phyloP scores from a whole-genome alignment of 2,113 vertebrate genomes.

The Austrofundulus limnaeus region DNA sequence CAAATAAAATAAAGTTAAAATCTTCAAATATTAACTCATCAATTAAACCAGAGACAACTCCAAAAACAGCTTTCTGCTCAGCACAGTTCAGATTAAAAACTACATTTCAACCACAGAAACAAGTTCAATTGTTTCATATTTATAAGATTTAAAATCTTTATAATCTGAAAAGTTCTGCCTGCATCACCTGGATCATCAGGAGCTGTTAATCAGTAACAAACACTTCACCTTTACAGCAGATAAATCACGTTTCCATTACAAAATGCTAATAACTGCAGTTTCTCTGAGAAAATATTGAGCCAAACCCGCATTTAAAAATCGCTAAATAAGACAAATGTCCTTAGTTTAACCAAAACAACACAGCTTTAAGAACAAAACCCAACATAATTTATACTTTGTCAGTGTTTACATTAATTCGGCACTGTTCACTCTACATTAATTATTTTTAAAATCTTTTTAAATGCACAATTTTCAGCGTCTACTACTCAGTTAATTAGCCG shows the following conservation, averaged over 20 bases:
- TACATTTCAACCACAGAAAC: too few relatives aligned
- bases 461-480: not conserved
- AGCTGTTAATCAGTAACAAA: not conserved
- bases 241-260: not conserved
- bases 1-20: not conserved
- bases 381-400: fast-evolving
- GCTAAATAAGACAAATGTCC: not conserved
- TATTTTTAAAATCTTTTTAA: not conserved
- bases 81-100: too few relatives aligned
- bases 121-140: too few relatives aligned
- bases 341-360: not conserved
- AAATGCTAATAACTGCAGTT: not conserved
- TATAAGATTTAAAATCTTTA: too few relatives aligned
- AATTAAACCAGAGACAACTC: not conserved
- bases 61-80: too few relatives aligned
- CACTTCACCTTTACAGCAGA: not conserved
- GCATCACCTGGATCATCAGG: too few relatives aligned
- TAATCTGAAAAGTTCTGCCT: too few relatives aligned
- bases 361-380: fast-evolving
- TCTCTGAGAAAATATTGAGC: not conserved
- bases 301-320: constrained; percentile 6
- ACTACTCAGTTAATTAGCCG: not conserved
- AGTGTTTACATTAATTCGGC: not conserved
- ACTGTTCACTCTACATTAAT: too few relatives aligned
- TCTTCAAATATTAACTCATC: not conserved